Conservation (phyloP, 2,888 invertebrate species). For the Athalia rosae region DNA sequence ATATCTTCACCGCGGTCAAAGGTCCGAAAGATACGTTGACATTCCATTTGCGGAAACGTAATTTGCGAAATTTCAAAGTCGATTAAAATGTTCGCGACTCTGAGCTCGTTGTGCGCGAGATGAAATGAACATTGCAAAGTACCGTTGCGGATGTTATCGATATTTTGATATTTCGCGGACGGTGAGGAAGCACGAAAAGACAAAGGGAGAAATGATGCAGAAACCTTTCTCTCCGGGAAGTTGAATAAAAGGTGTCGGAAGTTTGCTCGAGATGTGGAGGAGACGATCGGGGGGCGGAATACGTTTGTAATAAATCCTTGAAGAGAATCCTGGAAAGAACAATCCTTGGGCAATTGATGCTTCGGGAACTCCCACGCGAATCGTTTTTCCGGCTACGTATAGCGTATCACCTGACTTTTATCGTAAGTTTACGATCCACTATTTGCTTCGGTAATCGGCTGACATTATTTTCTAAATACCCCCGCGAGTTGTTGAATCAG, state of each 20-base stretch:
- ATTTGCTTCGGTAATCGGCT: slow-evolving; percentile 5
- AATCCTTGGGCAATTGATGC: slow-evolving; percentile 9
- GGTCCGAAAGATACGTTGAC: not conserved
- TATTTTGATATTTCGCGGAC: no score
- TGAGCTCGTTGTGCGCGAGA: no score
- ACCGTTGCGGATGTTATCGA: not conserved
- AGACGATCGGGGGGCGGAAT: not conserved
- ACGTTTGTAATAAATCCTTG: not conserved
- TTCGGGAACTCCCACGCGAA: slow-evolving; percentile 4
- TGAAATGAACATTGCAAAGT: no score
- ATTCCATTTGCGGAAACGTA: not conserved
- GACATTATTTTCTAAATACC: not conserved
- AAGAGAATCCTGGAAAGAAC: slow-evolving; percentile 9
- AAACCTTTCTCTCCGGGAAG: not conserved
- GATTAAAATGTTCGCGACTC: not conserved
- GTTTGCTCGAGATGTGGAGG: not conserved
- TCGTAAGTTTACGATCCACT: not conserved
- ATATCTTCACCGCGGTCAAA: not conserved
- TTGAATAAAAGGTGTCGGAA: not conserved
- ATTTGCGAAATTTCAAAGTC: not conserved
- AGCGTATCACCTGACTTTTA: not conserved
- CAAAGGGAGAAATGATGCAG: not conserved
- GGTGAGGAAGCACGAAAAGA: no score
- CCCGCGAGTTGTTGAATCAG: slow-evolving; percentile 4
- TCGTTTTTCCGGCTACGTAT: slow-evolving; percentile 10